Conservation (phyloP, 2,797 vertebrate genomes). For the Euphonia xanthogaster region DNA sequence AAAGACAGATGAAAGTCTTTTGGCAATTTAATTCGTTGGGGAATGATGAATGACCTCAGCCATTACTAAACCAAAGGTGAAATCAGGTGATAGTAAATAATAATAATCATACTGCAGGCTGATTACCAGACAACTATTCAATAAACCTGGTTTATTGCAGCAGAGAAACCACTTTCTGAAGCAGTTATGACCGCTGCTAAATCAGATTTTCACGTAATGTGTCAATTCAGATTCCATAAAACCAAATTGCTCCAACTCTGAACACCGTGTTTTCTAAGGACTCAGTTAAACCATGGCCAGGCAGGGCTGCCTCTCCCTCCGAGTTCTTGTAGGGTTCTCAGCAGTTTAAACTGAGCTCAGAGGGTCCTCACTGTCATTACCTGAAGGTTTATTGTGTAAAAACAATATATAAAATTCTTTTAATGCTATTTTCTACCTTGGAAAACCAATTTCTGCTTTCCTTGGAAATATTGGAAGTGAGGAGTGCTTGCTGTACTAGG, state of each 20-base stretch:
- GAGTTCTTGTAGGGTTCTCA: neutral
- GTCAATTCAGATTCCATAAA: slow-evolving; percentile 42
- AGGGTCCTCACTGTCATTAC: neutral
- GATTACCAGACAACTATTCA: slow-evolving; percentile 51
- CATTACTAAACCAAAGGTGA: slow-evolving; percentile 5
- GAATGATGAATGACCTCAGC: neutral
- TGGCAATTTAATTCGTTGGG: neutral
- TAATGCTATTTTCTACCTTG: neutral
- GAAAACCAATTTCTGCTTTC: neutral
- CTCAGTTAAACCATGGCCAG: neutral
- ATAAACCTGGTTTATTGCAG: slow-evolving; percentile 56
- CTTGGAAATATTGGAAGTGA: neutral
- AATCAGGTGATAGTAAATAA: slow-evolving; percentile 52
- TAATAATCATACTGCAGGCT: slow-evolving; percentile 30
- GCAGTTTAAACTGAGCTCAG: neutral
- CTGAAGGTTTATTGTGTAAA: neutral
- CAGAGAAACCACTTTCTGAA: slow-evolving; percentile 20
- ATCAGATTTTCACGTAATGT: slow-evolving; percentile 36
- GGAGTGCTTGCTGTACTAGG: neutral
- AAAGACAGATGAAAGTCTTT: slow-evolving; percentile 23
- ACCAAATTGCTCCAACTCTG: neutral
- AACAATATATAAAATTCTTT: neutral
- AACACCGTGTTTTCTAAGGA: neutral
- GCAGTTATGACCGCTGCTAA: neutral
- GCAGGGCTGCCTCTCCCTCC: neutral